phyloP scores from a whole-genome alignment of 2,797 vertebrate genomes.

The Petrocephalus sullivani region DNA sequence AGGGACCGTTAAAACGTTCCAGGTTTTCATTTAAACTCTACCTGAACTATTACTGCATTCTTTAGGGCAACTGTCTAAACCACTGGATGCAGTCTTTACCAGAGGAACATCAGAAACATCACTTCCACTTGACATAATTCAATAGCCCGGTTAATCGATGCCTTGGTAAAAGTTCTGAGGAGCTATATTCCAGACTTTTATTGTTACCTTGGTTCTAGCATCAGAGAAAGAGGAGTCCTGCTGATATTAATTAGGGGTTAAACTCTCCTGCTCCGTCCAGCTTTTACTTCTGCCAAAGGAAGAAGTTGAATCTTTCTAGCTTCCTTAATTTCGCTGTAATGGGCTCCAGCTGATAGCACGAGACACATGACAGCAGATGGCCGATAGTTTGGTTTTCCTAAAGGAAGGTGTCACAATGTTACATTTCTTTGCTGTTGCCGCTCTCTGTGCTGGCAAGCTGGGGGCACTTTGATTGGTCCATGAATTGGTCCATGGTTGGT shows the following conservation, averaged over 20 bases:
- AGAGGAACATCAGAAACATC: not conserved
- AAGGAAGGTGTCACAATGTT: slow-evolving; percentile 29
- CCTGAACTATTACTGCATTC: not conserved
- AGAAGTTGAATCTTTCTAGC: slow-evolving; percentile 28
- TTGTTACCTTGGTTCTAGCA: not conserved
- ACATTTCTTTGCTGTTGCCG: slow-evolving; percentile 20
- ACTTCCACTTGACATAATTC: not conserved
- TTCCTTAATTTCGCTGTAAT: slow-evolving; percentile 37
- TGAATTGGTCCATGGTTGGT: not conserved
- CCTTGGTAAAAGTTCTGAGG: not conserved
- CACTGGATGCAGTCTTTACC: not conserved
- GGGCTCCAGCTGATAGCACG: not conserved
- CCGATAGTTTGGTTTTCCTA: slow-evolving; percentile 23
- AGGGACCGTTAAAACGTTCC: not conserved
- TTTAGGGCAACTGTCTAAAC: not conserved
- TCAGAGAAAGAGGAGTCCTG: not conserved
- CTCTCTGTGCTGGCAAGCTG: not conserved
- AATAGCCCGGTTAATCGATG: not conserved
- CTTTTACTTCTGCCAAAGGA: not conserved
- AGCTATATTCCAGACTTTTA: not conserved
- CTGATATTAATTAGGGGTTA: not conserved
- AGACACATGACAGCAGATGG: not conserved
- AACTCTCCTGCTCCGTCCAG: not conserved
- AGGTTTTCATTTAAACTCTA: not conserved
- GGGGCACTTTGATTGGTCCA: not conserved